These are phyloP conservation scores for Ictalurus punctatus DNA, from an alignment of 2,113 vertebrate genomes.

Conservation along the genomic window DNA sequence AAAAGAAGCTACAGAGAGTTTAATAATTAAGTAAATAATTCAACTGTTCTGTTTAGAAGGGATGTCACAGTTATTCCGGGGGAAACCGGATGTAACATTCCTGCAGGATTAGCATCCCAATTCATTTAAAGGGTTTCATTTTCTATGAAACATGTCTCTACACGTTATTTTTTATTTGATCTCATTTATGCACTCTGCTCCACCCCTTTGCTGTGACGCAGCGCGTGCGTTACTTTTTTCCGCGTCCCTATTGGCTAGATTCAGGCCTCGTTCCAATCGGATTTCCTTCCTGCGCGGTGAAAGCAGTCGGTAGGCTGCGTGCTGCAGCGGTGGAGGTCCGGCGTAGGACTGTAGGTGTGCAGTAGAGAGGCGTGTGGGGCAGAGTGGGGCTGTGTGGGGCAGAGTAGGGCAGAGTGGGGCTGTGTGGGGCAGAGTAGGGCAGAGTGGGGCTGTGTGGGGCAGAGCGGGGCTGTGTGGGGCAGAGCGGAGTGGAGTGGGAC, in stretches of 20 bases:
- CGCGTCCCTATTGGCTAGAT: not conserved
- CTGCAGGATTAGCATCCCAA: not conserved
- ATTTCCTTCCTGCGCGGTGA: no score
- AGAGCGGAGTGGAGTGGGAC: no score
- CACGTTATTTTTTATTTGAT: not conserved
- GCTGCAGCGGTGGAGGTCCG: rapidly evolving
- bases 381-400: not conserved
- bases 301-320: not conserved
- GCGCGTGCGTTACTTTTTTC: not conserved
- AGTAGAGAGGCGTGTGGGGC: not conserved
- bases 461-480: no score
- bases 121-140: not conserved
- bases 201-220: conserved; percentile 4
- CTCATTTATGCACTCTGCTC: not conserved
- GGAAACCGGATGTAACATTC: not conserved
- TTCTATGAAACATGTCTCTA: not conserved
- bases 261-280: not conserved
- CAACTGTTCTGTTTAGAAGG: no score
- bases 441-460: no score
- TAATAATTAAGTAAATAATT: no score
- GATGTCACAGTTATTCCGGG: no score
- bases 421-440: no score
- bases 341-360: not conserved
- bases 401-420: no score
- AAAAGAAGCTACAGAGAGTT: no score